Evolutionary conservation across 2,113 vertebrate species (phyloP).

Genomic region (Centrocercus urophasianus): DNA sequence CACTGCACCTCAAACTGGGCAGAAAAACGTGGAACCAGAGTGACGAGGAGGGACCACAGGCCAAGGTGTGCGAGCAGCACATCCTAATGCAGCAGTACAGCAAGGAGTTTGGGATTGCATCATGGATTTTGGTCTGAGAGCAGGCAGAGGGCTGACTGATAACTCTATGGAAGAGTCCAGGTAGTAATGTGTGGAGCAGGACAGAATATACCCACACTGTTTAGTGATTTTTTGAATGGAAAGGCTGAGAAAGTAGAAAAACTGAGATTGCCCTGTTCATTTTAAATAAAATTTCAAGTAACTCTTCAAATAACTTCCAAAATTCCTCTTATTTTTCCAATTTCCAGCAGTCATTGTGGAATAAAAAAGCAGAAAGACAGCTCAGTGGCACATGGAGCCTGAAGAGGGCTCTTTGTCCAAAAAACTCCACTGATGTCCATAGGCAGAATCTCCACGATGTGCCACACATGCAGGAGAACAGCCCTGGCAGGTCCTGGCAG

Average conservation of each 20-base stretch:
- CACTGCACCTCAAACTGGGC: not conserved
- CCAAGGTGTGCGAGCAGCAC: not conserved
- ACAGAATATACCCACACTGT: not conserved
- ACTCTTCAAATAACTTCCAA: not conserved
- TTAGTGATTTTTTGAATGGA: not conserved
- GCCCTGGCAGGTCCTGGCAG: not conserved
- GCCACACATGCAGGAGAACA: not conserved
- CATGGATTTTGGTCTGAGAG: not conserved
- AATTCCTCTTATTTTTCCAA: not conserved
- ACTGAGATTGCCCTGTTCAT: not conserved
- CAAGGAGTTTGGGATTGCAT: not conserved
- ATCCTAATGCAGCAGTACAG: too few relatives aligned
- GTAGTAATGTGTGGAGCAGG: not conserved
- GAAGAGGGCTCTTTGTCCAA: not conserved
- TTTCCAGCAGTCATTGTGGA: not conserved
- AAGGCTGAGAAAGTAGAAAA: not conserved
- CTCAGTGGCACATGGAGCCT: fast-evolving
- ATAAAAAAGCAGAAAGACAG: not conserved
- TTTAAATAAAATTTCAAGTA: not conserved
- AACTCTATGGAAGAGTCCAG: not conserved
- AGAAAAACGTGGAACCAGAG: not conserved
- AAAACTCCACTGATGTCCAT: not conserved
- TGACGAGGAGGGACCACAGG: not conserved
- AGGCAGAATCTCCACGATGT: not conserved
- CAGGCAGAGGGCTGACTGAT: not conserved